Conservation (phyloP, 2,113 vertebrate species). For the Miniopterus natalensis region DNA sequence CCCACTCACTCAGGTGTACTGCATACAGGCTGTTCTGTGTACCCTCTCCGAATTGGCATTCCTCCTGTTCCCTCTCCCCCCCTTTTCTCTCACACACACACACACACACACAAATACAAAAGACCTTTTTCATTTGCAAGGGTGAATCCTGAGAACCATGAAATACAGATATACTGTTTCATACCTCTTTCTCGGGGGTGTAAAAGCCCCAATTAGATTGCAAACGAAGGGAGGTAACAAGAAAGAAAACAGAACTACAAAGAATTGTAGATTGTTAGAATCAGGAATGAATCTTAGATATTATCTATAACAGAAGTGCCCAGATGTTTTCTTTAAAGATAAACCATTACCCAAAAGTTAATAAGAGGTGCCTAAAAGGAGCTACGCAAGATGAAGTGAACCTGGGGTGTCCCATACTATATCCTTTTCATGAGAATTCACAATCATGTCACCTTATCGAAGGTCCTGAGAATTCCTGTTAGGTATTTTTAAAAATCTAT, state of each 20-base stretch:
- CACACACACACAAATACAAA: neutral
- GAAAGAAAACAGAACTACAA: neutral
- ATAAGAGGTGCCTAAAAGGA: neutral
- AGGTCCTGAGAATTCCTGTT: neutral
- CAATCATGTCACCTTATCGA: neutral
- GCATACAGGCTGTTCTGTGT: neutral
- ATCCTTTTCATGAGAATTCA: neutral
- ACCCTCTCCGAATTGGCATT: neutral
- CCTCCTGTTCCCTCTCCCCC: neutral
- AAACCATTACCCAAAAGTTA: slow-evolving; percentile 21
- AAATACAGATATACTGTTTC: neutral
- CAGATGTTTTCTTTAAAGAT: neutral
- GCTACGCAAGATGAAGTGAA: neutral
- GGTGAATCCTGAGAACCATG: neutral
- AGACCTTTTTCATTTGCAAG: neutral
- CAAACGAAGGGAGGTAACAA: neutral
- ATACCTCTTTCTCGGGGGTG: neutral
- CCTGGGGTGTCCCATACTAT: neutral
- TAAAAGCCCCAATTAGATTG: slow-evolving; percentile 10
- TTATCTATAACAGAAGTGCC: neutral
- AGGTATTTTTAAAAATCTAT: neutral
- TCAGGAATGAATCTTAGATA: neutral
- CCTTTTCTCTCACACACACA: no score
- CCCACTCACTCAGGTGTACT: neutral
- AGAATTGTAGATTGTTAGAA: neutral